Evolutionary conservation across 2,888 invertebrate genomes (phyloP), one percentile per base, ranked within the genome.

Genomic region (Itoplectis maculator): DNA sequence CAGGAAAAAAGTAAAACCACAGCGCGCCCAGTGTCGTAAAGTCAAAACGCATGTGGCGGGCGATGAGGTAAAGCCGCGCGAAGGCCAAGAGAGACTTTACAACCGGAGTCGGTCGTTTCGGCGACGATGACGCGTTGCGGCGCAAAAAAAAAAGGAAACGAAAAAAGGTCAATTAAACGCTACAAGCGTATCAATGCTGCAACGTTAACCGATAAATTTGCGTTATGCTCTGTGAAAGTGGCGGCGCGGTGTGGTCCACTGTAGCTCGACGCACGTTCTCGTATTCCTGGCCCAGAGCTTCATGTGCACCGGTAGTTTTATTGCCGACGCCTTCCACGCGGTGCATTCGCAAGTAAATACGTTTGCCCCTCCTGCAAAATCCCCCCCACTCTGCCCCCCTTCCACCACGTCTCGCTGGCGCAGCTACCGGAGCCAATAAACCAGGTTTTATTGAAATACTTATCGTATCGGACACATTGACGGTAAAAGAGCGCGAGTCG

Each of bases 401-500:
- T 47, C 3, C 29, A 2, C 29, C 29, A 5, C 72, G 29, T 40
- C 45, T 4, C 56, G 37, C 45, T 37, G 66, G 54, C 76, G 82
- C 63, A 78, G 79, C 72, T 81, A 81, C 73, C 79, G 78, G 61
- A 84, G 68, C 85, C 81, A 86, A 83, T 88, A 88, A 88, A 89
- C 82, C 86, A 85, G 83, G 82, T 89, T 90, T 89, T 87, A 90
- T 89, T 86, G 86, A 86, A 87, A 88, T 87, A 86, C 87, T 88
- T 88, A 87, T 88, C 86, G 85, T 72, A 75, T 78, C 84, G 75
- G 85, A 86, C 84, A 81, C 83, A 87, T 86, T 63, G 86, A 83
- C 82, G 72, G 84, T 86, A 86, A 87, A 89, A 86, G 81, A 86
- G 65, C 45, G 65, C 45, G 40, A 73, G 51, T 68, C 63, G 54